Base-by-base conservation (phyloP, 2,113 vertebrate species). In the Dissostichus mawsoni region DNA sequence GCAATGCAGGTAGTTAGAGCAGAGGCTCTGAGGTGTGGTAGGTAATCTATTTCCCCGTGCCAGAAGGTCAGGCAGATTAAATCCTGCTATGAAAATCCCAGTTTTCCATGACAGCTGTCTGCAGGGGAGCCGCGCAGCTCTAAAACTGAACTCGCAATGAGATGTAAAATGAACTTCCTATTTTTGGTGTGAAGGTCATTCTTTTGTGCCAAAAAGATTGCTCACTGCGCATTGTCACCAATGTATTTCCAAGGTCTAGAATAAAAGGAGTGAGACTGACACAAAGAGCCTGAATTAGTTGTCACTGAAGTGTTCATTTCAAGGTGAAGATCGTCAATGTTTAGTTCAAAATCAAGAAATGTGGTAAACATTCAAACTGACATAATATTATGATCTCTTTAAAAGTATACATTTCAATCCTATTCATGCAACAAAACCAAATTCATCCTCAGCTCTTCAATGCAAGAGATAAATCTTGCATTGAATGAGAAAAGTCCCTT, bases 41-140 rank as follows among this genome's bases (percentile, higher is more conserved):
- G 81, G 89, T 90, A 90, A 92, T 92, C 90, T 93, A 89, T 91
- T 90, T 93, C 80, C 89, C 84, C 80, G 79, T 83, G 90, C 80
- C 88, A 93, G 89, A 93, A 92, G 93, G 93, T 95, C 93, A 94
- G 87, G 79, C 87, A 90, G 93, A 93, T 94, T 93, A 93, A 92
- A 94, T 75, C 79, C 78, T 69, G 83, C 89, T 85, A 90, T 94
- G 91, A 92, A 92, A 89, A 91, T 91, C 84, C 87, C 87, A 73
- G 76, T 88, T 93, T 91, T 92, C 86, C 63, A 78, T 84, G 85
- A 86, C 92, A 84, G 90, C 86, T 94, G 90, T 90, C 89, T 90
- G 92, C 89, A 83, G 90, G 91, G 85, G 80, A 88, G 86, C 76
- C 23, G 18, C 63, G 72, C 74, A 57, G 64, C 89, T 92, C 86